A percentile compares a stretch with the other conserved stretches of the same genome.
Evolutionary conservation across 2,113 vertebrate species (phyloP).

Genomic region (Gopherus evgoodei): DNA sequence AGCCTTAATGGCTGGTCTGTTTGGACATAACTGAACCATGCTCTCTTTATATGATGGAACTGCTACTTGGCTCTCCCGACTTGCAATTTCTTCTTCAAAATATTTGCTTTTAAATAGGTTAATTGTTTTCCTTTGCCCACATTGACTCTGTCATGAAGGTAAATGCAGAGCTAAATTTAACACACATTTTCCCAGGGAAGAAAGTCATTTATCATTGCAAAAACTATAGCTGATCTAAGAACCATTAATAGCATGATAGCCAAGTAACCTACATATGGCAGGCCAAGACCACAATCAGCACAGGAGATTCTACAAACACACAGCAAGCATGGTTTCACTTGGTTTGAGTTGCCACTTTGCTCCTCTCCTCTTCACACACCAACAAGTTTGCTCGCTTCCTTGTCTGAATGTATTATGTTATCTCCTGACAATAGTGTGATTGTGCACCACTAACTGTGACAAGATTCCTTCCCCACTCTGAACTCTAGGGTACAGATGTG

Average conservation of each 20-base stretch:
- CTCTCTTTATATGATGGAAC: constrained; percentile 33
- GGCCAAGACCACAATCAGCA: background rate
- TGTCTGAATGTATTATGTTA: background rate
- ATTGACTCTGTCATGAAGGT: constrained; percentile 21
- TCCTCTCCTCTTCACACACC: background rate
- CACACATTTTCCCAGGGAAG: constrained; percentile 31
- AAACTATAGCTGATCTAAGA: background rate
- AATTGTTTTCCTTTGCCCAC: constrained; percentile 62
- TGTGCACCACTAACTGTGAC: background rate
- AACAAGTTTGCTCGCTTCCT: background rate
- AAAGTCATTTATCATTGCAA: background rate
- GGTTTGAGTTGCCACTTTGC: background rate
- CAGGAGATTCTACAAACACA: background rate
- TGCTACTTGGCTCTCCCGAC: constrained; percentile 2
- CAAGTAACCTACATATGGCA: background rate
- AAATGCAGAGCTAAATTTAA: constrained; percentile 14
- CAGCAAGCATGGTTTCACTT: background rate
- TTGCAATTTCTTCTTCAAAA: constrained; percentile 47
- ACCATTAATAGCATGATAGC: constrained; percentile 12
- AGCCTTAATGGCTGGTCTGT: constrained; percentile 19
- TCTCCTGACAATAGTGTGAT: background rate
- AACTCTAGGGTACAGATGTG: too few species aligned
- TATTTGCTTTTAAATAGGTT: constrained; percentile 57
- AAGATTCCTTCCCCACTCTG: too few species aligned
- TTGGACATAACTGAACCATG: background rate